Evolutionary conservation across 2,113 vertebrate genomes (phyloP).

Genomic region (Dunckerocampus dactyliophorus): DNA sequence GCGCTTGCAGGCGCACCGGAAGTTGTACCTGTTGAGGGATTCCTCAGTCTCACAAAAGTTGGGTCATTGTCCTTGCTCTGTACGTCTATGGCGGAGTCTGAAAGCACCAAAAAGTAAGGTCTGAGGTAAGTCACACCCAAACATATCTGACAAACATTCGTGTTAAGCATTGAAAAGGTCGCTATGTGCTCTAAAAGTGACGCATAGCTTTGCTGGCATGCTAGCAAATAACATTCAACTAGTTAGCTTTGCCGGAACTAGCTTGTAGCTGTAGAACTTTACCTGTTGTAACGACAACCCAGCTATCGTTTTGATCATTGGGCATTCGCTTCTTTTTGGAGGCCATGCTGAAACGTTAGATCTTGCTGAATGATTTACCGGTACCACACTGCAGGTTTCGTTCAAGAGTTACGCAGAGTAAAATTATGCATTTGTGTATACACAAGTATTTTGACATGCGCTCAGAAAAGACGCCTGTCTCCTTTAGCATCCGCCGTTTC

Average conservation of each 20-base stretch:
- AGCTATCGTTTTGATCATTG: conserved; percentile 56
- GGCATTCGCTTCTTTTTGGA: conserved; percentile 68
- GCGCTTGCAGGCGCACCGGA: background rate
- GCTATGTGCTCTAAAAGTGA: background rate
- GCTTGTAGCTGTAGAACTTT: background rate
- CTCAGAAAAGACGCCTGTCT: conserved; percentile 60
- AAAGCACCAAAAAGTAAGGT: conserved; percentile 13
- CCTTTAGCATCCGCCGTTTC: background rate
- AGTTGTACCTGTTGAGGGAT: conserved; percentile 68
- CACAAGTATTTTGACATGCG: conserved; percentile 16
- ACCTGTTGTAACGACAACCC: conserved; percentile 74
- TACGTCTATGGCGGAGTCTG: conserved; percentile 63
- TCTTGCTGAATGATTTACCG: background rate
- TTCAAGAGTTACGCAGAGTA: background rate
- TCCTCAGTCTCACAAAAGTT: conserved; percentile 65
- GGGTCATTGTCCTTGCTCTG: conserved; percentile 49
- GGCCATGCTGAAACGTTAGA: conserved; percentile 45
- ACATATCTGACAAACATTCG: background rate
- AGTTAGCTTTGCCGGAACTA: conserved; percentile 5
- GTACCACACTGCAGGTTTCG: background rate
- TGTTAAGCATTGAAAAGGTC: too few species aligned
- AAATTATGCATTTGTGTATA: background rate
- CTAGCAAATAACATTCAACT: background rate
- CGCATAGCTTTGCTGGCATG: background rate
- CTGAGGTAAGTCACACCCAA: background rate